Evolutionary conservation across 1,140 invertebrate species (phyloP), one percentile per base, ranked within the genome.

Genomic region (Drosophila pachea): DNA sequence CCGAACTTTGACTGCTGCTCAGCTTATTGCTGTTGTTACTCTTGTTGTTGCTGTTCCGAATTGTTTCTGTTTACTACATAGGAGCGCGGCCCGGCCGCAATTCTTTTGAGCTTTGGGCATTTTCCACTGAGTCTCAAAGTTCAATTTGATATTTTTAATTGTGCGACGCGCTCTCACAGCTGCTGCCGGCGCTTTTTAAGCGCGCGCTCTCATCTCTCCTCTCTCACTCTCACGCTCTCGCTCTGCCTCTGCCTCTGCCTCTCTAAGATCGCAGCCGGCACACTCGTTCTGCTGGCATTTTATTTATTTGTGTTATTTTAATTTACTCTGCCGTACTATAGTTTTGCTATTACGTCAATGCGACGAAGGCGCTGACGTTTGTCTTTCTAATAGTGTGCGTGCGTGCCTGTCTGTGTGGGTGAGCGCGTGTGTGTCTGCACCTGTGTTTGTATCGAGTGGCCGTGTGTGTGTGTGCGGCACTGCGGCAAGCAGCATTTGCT

Each of bases 121-220:
- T 86, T 84, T 84, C 81, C 81, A 84, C 58, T 86, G 72, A 55
- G 79, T 74, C 69, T 76, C 81, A 84, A 86, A 84, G 81, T 84
- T 84, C 81, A 86, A 63, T 63, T 73, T 63, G 73, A 70, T 68
- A 68, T 69, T 69, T 64, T 65, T 62, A 33, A 31, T 66, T 64
- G 35, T 53, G 50, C 52, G 53, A 7, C 47, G 45, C 73, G 63
- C 62, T 47, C 54, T 4, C 33, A 3, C 36, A 11, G 32, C 38
- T 42, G 16, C 33, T 29, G 31, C 29, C n/a, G 52, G 35, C 40
- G 9, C 49, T 38, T 22, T 22, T 22, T 22, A 40, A 40, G n/a
- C 5, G 38, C 38, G 9, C 38, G 36, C 52, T 22, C n/a, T n/a
- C 8, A 7, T 22, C 58, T 22, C 35, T 33, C 22, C 32, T 4